Conservation (phyloP, 2,888 invertebrate species). For the Tridacna gigas region DNA sequence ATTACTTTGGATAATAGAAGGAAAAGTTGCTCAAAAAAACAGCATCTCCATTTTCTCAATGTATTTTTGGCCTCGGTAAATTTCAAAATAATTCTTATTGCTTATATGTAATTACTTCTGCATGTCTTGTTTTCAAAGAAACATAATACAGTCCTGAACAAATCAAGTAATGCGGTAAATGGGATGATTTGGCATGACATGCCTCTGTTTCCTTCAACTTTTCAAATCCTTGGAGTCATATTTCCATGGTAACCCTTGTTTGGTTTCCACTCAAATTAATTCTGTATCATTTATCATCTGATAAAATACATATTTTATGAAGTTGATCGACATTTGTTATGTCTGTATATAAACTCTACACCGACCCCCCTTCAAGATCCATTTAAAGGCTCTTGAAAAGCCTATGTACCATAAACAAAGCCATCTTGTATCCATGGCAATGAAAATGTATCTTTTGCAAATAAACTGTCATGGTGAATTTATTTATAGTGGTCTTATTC, state of each 20-base stretch:
- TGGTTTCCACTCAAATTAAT: slow-evolving; percentile 54
- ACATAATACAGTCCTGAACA: too few species aligned
- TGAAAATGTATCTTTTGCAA: slow-evolving; percentile 35
- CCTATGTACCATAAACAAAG: slow-evolving; percentile 3
- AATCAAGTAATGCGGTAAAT: too few species aligned
- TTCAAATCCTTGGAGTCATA: slow-evolving; percentile 46
- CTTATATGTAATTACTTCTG: too few species aligned
- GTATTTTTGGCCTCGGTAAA: too few species aligned
- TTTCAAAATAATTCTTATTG: too few species aligned
- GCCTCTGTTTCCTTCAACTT: slow-evolving; percentile 4
- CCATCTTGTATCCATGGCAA: slow-evolving; percentile 17
- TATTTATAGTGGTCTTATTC: slow-evolving; percentile 16
- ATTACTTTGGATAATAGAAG: too few species aligned
- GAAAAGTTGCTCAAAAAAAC: too few species aligned
- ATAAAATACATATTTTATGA: slow-evolving; percentile 44
- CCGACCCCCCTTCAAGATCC: too few species aligned
- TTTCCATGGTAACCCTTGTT: slow-evolving; percentile 54
- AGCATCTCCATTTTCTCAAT: too few species aligned
- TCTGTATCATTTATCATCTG: slow-evolving; percentile 47
- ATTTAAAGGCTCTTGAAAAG: background rate
- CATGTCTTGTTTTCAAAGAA: too few species aligned
- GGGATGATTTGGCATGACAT: slow-evolving; percentile 2
- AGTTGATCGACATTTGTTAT: slow-evolving; percentile 54
- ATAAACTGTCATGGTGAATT: slow-evolving; percentile 40
- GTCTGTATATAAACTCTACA: background rate